Evolutionary conservation across 2,888 invertebrate species (phyloP).

Genomic region (Acholoe squamosa): DNA sequence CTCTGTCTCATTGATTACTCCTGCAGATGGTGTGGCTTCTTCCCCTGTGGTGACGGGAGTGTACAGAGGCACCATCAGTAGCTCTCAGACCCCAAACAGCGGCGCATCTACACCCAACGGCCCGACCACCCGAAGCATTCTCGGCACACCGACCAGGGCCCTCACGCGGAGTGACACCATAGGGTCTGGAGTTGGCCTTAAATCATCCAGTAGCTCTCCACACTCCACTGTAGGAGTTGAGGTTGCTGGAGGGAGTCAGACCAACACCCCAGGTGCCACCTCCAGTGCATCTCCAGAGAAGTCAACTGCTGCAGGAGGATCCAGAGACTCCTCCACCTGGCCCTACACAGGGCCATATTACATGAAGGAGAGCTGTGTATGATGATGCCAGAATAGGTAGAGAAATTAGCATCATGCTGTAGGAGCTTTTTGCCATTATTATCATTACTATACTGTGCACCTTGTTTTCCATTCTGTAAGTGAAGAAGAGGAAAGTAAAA

Average conservation of each 20-base stretch:
- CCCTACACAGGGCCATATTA: conserved; percentile 43
- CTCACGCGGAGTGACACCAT: neutral
- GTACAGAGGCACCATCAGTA: conserved; percentile 47
- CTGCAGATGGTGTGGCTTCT: conserved; percentile 1
- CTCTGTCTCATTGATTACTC: neutral
- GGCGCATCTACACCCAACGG: conserved; percentile 12
- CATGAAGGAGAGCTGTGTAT: conserved; percentile 64
- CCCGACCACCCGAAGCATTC: neutral
- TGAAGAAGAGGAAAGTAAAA: neutral
- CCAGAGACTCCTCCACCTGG: conserved; percentile 25
- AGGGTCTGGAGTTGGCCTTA: neutral
- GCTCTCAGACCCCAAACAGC: neutral
- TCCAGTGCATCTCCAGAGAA: neutral
- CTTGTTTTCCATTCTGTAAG: neutral
- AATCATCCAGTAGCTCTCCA: neutral
- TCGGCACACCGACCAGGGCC: conserved; percentile 25
- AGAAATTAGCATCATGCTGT: neutral
- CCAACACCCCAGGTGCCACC: neutral
- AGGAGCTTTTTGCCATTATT: neutral
- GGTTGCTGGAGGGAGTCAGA: neutral
- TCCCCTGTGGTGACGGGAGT: conserved; percentile 53
- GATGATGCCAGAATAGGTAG: neutral
- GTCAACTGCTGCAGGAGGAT: neutral
- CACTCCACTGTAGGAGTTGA: neutral
- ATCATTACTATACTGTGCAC: neutral